Evolutionary conservation across 2,113 vertebrate species (phyloP), one percentile per base, ranked within the genome.

Genomic region (Ochotona curzoniae): DNA sequence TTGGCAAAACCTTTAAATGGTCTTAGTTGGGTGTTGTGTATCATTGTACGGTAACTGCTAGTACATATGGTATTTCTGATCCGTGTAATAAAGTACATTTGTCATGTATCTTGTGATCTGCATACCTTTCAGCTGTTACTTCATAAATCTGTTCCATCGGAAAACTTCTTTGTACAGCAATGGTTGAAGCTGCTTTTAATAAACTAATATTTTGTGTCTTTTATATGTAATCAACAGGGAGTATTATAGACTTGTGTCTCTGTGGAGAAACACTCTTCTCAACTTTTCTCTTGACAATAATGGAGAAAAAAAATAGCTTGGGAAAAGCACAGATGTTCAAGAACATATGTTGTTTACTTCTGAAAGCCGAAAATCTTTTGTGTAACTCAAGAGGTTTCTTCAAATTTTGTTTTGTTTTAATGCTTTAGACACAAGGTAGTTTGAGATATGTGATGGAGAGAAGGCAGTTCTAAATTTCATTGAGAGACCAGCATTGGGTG

Each of bases 141-240:
- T 96, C 95, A 97, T 96, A 97, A 97, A 97, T 97, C 96, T 96
- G 64, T 95, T 95, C 94, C 93, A 96, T 95, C 67, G 9, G 93
- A 97, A 85, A 94, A 76, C 81, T 85, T 96, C 97, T 97, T 97
- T 97, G 96, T 96, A 96, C 47, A 75, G 95, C 84, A 73, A 71
- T 81, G 85, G 83, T 88, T 90, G 96, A 97, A 97, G 97, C 97
- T 97, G 97, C 97, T 97, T 97, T 95, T 96, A 96, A 97, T 96
- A 96, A 97, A 97, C 96, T 97, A 97, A 96, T 97, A 96, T 97
- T 97, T 97, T 96, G 97, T 94, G 96, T 97, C 96, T 97, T 96
- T 96, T 96, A 96, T 96, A 96, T 96, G 90, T 96, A 96, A 97
- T 97, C 97, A 97, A 96, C 96, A 93, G 92, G 91, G 96, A 95